Evolutionary conservation across 1,140 invertebrate species (phyloP), one percentile per base, ranked within the genome.

Genomic region (Pseudobourletiella spinata): DNA sequence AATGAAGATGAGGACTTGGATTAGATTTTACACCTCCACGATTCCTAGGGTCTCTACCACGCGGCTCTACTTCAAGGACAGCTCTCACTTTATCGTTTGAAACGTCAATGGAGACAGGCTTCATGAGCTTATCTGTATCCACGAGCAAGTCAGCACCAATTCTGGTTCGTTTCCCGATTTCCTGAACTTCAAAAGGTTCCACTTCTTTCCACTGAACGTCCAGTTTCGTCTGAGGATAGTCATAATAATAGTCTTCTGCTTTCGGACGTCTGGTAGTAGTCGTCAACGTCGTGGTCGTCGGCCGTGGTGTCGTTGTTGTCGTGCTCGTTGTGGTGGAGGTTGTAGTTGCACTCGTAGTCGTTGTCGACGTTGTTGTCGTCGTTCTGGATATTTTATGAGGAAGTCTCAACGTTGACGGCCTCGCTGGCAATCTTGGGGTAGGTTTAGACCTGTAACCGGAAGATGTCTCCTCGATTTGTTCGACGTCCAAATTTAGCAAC

Each of bases 101-200:
- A 3, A 55, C 39, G 22, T 55, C 52, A 8, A 55, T 22, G 11
- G 52, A 55, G 22, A 55, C 29, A 4, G 52, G 52, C 26, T 55
- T 39, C n/a, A n/a, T 55, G 15, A 55, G 26, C 14, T 55, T 32
- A 14, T 55, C 52, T 6, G 28, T 15, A 35, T 55, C 52, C 30
- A 55, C 25, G 8, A 18, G 39, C 6, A 55, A 14, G 18, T 55
- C 52, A 39, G 28, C 52, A 2, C n/a, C 14, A 14, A 55, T 55
- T 18, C 26, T 32, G 3, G 52, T 55, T 35, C 39, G 8, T 20
- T 22, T 8, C 22, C 32, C 29, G 26, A 55, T 32, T 18, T 55
- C 52, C 6, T 32, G 52, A 3, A 55, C 30, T 35, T 55, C 29
- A 55, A 55, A 55, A n/a, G 52, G 29, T 3, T 55, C 52, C 16